phyloP scores from a whole-genome alignment of 2,113 vertebrate genomes.

The Coptodon rendalli region DNA sequence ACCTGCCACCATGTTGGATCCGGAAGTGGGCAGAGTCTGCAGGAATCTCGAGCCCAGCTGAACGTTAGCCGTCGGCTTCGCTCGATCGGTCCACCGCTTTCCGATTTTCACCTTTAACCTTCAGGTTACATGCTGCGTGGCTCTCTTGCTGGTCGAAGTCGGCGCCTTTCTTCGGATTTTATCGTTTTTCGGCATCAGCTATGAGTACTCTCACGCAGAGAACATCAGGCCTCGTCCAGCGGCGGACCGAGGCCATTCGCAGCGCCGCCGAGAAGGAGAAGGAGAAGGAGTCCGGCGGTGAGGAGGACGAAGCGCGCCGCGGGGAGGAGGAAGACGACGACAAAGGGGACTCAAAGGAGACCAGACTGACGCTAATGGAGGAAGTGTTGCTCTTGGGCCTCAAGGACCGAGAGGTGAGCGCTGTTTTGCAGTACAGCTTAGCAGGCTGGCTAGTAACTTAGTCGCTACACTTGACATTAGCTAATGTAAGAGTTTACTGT shows the following conservation, averaged over 20 bases:
- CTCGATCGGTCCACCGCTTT: neutral
- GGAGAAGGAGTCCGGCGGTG: conserved; percentile 72
- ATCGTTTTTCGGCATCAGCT: conserved; percentile 27
- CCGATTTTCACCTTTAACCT: neutral
- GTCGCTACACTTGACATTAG: neutral
- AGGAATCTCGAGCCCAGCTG: conserved; percentile 35
- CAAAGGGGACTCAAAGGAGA: conserved; percentile 93
- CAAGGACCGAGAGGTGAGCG: conserved; percentile 91
- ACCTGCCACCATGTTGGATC: conserved; percentile 84
- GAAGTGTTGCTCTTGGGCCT: conserved; percentile 94
- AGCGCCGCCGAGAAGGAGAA: conserved; percentile 83
- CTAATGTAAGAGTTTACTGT: neutral
- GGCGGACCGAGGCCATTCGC: conserved; percentile 91
- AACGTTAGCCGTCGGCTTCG: conserved; percentile 1
- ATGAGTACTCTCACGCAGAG: conserved; percentile 90
- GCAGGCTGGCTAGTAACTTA: neutral
- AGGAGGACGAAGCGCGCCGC: conserved; percentile 80
- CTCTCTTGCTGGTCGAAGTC: neutral
- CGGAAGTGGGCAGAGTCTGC: conserved; percentile 60
- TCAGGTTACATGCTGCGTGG: conserved; percentile 36
- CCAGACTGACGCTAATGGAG: conserved; percentile 93
- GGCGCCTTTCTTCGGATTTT: conserved; percentile 1
- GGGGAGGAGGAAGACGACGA: conserved; percentile 87
- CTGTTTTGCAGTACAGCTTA: neutral
- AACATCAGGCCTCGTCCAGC: conserved; percentile 92